Evolutionary conservation across 2,888 invertebrate species (phyloP), one percentile per base, ranked within the genome.

Genomic region (Agrotis ipsilon): DNA sequence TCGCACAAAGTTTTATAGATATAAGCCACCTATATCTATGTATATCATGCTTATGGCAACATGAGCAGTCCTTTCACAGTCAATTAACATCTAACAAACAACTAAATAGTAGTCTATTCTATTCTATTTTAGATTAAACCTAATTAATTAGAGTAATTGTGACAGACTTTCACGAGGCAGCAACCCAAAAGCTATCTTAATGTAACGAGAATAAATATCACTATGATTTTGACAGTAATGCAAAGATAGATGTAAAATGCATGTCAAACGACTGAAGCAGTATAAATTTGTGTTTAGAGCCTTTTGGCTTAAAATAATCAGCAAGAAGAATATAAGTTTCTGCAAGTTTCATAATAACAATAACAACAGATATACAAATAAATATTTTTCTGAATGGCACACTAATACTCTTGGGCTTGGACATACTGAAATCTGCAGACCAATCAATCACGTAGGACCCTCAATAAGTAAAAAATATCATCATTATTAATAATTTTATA

Each of bases 401-500:
- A 48, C 27, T 64, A 60, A 68, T 39, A 65, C 59, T 61, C 43
- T n/a, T 65, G 27, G 68, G 55, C 48, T 60, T 52, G 21, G 27
- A 27, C 45, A 39, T 61, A 61, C 57, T 54, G 65, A 55, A 72
- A 67, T 71, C 43, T 70, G 21, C 63, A 58, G 19, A 66, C 46
- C 65, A 59, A 61, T 55, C 19, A 52, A 61, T 58, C 19, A 52
- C 55, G 52, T 65, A 64, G 27, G 61, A 64, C 24, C 70, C 27
- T 77, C 19, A 48, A 11, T 45, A 68, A 66, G 64, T 68, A 78
- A 81, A 75, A 63, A 80, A 80, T 75, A 78, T 75, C 52, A 75
- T 75, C 75, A 88, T 88, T 87, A 85, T 86, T 87, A 88, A 75
- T 89, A 89, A 90, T 89, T 92, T 89, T 93, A 92, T 93, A 85